A percentile compares a stretch with the other conserved stretches of the same genome.
Evolutionary conservation across 2,888 invertebrate genomes (phyloP).

Genomic region (Gisinianus flammeolus): DNA sequence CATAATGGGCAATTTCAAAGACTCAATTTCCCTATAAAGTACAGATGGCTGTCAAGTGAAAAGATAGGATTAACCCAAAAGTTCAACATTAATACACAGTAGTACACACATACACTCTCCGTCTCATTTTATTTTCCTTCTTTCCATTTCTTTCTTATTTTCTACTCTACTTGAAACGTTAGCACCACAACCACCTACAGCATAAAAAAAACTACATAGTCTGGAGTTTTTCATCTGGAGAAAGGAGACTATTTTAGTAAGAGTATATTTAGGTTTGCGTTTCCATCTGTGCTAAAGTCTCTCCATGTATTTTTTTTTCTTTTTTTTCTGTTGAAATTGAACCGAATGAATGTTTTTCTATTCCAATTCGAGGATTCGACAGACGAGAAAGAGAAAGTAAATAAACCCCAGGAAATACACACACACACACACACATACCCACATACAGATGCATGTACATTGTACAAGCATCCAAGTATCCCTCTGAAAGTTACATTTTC

Average conservation of each 20-base stretch:
- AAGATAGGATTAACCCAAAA: constrained; percentile 6
- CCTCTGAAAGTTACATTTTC: not conserved
- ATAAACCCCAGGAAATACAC: not conserved
- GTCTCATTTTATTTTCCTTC: too few relatives aligned
- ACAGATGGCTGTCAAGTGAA: not conserved
- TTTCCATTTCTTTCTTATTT: not conserved
- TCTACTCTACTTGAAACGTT: not conserved
- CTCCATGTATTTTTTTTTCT: too few relatives aligned
- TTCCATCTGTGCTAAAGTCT: too few relatives aligned
- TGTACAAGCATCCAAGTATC: not conserved
- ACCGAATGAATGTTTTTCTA: too few relatives aligned
- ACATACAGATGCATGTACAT: not conserved
- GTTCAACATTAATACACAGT: not conserved
- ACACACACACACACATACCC: not conserved
- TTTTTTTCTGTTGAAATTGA: too few relatives aligned
- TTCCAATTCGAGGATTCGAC: too few relatives aligned
- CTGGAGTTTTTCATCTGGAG: too few relatives aligned
- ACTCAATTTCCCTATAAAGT: not conserved
- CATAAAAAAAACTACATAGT: too few relatives aligned
- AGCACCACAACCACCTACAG: too few relatives aligned
- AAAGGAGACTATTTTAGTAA: too few relatives aligned
- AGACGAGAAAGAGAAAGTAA: not conserved
- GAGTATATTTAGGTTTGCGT: too few relatives aligned
- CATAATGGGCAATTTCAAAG: constrained; percentile 13
- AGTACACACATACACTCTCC: not conserved